phyloP scores from a whole-genome alignment of 2,113 vertebrate genomes.

The Burhinus oedicnemus region DNA sequence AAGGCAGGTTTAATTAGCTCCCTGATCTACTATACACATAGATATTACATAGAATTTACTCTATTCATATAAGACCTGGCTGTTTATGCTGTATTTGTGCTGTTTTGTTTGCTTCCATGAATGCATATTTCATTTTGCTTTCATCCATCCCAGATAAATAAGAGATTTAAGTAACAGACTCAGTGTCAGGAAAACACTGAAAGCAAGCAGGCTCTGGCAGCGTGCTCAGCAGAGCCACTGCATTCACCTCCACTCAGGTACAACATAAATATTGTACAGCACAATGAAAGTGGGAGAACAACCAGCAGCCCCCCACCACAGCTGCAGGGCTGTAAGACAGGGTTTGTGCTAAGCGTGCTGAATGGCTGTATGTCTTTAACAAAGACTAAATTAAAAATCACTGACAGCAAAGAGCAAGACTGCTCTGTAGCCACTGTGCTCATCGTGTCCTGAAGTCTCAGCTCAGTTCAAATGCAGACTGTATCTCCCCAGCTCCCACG shows the following conservation, averaged over 20 bases:
- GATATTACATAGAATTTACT: background rate
- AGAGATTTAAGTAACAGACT: background rate
- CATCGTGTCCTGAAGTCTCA: background rate
- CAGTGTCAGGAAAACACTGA: background rate
- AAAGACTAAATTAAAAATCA: background rate
- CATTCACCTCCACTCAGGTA: background rate
- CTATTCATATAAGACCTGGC: background rate
- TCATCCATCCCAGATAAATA: background rate
- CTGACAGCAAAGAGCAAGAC: background rate
- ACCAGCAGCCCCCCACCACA: background rate
- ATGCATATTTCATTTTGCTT: background rate
- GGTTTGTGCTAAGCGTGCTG: background rate
- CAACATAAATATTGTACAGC: background rate
- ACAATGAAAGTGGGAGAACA: background rate
- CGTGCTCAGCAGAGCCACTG: background rate
- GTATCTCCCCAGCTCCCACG: background rate
- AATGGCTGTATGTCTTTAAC: background rate
- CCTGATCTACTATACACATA: background rate
- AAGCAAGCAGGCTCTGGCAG: background rate
- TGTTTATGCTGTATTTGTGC: background rate
- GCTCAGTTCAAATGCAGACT: background rate
- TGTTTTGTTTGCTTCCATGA: background rate
- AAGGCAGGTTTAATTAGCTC: background rate
- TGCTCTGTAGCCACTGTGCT: background rate
- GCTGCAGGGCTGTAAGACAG: accelerated